These are phyloP conservation scores for Littorina saxatilis DNA, from an alignment of 1,140 invertebrate species.

Conservation along the genomic window DNA sequence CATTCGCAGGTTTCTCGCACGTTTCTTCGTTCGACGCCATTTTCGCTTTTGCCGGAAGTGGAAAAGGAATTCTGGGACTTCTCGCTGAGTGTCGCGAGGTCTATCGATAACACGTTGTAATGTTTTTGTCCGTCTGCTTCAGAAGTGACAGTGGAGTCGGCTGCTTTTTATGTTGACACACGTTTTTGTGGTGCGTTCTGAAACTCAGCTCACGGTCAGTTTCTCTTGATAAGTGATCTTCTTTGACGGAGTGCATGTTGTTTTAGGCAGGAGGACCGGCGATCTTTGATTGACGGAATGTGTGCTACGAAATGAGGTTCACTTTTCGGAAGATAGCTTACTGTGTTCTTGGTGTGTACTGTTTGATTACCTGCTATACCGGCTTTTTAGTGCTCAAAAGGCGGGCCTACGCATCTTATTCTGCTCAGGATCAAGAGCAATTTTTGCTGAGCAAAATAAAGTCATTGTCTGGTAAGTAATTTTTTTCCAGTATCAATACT, in stretches of 20 bases:
- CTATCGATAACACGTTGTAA: background rate
- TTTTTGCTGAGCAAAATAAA: conserved; percentile 50
- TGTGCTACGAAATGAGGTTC: conserved; percentile 47
- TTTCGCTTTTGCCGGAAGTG: background rate
- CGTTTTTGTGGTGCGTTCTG: background rate
- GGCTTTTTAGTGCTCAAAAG: conserved; percentile 68
- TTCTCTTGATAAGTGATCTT: background rate
- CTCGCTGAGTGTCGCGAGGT: background rate
- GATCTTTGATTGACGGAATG: conserved; percentile 12
- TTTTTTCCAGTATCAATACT: too few species aligned
- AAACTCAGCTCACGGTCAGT: background rate
- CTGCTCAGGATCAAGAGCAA: conserved; percentile 43
- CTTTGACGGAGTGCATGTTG: background rate
- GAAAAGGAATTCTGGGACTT: background rate
- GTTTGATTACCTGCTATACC: conserved; percentile 72
- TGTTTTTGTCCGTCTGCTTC: background rate
- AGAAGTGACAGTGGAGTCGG: too few species aligned
- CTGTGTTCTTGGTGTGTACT: conserved; percentile 65
- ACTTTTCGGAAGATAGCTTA: conserved; percentile 65
- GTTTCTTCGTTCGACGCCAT: background rate
- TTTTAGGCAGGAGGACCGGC: background rate
- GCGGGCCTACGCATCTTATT: conserved; percentile 46
- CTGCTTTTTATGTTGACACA: too few species aligned
- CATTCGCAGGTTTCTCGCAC: background rate
- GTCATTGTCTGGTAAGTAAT: conserved; percentile 60